Base-by-base conservation (phyloP, 2,113 vertebrate genomes). In the Pogona vitticeps region DNA sequence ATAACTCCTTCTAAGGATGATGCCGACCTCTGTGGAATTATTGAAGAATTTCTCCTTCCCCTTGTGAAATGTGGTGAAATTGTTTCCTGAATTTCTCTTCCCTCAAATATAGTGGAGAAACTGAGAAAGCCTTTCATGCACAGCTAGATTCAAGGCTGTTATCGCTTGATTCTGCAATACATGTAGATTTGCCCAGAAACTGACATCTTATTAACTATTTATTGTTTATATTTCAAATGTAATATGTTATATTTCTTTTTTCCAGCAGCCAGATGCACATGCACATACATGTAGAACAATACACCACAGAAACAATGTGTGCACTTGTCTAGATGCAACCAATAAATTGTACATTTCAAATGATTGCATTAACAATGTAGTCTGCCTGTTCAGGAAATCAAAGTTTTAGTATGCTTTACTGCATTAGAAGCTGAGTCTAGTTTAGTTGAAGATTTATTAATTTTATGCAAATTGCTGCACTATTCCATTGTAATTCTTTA, bases 361-460 rank as follows among this genome's bases (percentile, higher is more conserved):
- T 77, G 3, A 78, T 61, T 28, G 82, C 82, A 82, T 75, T 63
- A 52, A 82, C 1, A 21, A 40, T 82, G 36, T 26, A 31, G 1
- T 67, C n/a, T 78, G 65, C n/a, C 72, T 65, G 86, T 86, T 63
- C 38, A 59, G 17, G 1, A 38, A 28, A 3, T 67, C 26, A 67
- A 84, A 17, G 76, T 71, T 38, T 76, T 59, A 42, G 6, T 67
- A 46, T 81, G 70, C 0, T 26, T 86, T 82, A 58, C 56, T 71
- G 38, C 65, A 38, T 38, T 52, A 42, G 21, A 85, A 82, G 15
- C 5, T 73, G 26, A 63, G 33, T 81, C 10, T 58, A 21, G 38
- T 80, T 77, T 65, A 21, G 38, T 80, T 80, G 72, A 86, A 90
- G 33, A 6, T 82, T 31, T 88, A n/a, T 88, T 86, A 46, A 80